These are phyloP conservation scores for Calycopis cecrops DNA, from an alignment of 1,140 invertebrate genomes.

Conservation along the genomic window DNA sequence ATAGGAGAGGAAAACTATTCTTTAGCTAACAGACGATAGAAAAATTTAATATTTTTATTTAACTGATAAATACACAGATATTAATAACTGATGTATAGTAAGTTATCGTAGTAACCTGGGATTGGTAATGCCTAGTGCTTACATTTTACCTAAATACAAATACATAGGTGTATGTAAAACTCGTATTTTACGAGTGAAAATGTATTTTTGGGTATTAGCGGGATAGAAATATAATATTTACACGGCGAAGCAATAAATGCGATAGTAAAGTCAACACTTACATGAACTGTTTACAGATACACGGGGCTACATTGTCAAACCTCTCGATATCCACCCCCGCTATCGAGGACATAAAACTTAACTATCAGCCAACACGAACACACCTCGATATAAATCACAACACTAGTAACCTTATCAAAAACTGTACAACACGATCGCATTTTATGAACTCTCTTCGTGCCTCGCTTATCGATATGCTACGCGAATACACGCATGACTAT, in stretches of 20 bases:
- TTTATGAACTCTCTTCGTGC: constrained; percentile 51
- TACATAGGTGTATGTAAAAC: no score
- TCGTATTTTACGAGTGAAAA: no score
- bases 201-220: background rate
- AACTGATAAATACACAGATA: no score
- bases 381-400: constrained; percentile 65
- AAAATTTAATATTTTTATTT: no score
- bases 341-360: constrained; percentile 67
- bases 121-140: no score
- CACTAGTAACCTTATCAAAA: constrained; percentile 58
- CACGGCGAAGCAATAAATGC: constrained; percentile 48
- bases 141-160: no score
- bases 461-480: constrained; percentile 28
- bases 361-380: constrained; percentile 65
- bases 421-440: constrained; percentile 59
- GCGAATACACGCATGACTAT: constrained; percentile 10
- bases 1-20: no score
- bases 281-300: constrained; percentile 52
- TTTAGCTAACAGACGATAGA: no score
- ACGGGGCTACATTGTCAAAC: constrained; percentile 28
- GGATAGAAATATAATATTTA: constrained; percentile 7
- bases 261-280: constrained; percentile 64
- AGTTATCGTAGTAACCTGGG: no score
- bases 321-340: constrained; percentile 32
- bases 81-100: no score